Percentiles rank a stretch among this genome's conserved stretches.
Conservation (phyloP, 2,888 invertebrate genomes). For the Sphecodes monilicornis region DNA sequence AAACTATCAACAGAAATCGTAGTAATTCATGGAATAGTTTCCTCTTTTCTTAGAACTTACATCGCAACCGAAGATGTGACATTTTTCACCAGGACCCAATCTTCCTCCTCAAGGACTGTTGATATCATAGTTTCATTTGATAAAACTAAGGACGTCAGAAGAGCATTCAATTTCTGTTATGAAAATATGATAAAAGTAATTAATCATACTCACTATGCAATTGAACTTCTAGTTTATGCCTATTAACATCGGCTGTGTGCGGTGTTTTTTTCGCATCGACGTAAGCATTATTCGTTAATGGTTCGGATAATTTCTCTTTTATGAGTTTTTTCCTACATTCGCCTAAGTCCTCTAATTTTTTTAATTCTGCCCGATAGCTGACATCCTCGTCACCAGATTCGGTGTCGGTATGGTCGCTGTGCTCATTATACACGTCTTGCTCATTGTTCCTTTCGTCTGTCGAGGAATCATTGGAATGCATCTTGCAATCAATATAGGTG, state of each 20-base stretch:
- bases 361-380: conserved; percentile 80
- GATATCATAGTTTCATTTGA: conserved; percentile 79
- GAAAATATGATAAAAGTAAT: background rate
- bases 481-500: conserved; percentile 67
- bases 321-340: conserved; percentile 79
- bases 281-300: conserved; percentile 51
- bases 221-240: conserved; percentile 74
- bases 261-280: conserved; percentile 53
- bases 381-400: conserved; percentile 77
- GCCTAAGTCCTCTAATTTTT: conserved; percentile 77
- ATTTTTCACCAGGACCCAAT: conserved; percentile 79
- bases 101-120: conserved; percentile 77
- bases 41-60: conserved; percentile 29
- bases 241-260: conserved; percentile 57
- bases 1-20: conserved; percentile 18
- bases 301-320: conserved; percentile 65
- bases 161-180: background rate
- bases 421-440: conserved; percentile 70
- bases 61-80: conserved; percentile 53
- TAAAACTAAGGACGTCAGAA: conserved; percentile 73
- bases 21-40: conserved; percentile 27
- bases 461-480: conserved; percentile 34
- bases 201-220: conserved; percentile 74
- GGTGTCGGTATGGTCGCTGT: conserved; percentile 61
- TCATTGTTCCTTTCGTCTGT: conserved; percentile 35